These are phyloP conservation scores for Cardiocondyla obscurior DNA, from an alignment of 1,140 invertebrate genomes.

Conservation along the genomic window DNA sequence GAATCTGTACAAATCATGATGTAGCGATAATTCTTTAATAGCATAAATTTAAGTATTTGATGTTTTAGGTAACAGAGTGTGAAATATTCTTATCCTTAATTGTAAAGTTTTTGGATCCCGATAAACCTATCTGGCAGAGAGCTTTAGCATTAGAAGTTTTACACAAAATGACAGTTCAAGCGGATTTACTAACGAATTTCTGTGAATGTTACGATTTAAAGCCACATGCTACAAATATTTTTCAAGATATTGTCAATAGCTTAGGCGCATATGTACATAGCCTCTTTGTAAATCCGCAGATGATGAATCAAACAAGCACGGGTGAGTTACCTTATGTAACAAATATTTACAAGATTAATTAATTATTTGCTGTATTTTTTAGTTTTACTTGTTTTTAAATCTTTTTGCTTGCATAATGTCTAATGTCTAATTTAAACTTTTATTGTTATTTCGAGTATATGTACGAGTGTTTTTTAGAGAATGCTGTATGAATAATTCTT, in stretches of 20 bases:
- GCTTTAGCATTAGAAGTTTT: constrained; percentile 97
- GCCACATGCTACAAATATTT: constrained; percentile 95
- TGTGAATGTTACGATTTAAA: constrained; percentile 97
- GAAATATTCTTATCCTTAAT: constrained; percentile 99
- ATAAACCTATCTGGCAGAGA: constrained; percentile 98
- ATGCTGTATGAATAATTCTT: background rate
- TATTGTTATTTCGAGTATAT: background rate
- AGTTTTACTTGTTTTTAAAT: background rate
- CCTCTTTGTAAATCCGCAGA: constrained; percentile 90
- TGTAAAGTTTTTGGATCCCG: constrained; percentile 98
- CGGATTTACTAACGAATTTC: constrained; percentile 94
- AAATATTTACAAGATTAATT: constrained; percentile 17
- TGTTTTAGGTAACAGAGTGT: constrained; percentile 95
- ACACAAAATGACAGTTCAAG: constrained; percentile 96
- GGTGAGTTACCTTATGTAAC: constrained; percentile 41
- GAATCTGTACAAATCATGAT: background rate
- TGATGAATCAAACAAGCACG: constrained; percentile 82
- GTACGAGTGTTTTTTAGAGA: background rate
- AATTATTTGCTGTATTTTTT: background rate
- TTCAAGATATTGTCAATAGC: constrained; percentile 97
- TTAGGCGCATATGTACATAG: constrained; percentile 98
- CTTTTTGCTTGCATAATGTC: background rate
- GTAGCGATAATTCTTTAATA: background rate
- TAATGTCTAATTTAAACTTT: background rate
- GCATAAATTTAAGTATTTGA: constrained; percentile 18